Conservation (phyloP, 1,140 invertebrate genomes). For the Melanaphis sacchari region DNA sequence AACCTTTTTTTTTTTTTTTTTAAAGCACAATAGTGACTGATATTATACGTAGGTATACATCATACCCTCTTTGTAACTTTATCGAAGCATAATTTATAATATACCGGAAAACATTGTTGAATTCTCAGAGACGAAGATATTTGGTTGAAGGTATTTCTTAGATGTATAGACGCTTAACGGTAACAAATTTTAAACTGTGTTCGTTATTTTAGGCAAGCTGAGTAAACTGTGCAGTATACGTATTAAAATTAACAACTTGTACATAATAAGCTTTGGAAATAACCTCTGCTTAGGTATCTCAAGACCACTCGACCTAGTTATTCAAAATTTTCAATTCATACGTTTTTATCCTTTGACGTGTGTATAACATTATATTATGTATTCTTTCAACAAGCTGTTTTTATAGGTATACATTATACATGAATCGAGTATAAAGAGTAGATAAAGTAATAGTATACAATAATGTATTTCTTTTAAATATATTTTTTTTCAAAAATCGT, state of each 20-base stretch:
- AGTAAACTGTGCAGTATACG: background rate
- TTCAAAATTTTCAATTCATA: background rate
- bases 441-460: background rate
- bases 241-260: constrained; percentile 15
- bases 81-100: background rate
- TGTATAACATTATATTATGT: background rate
- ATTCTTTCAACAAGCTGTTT: background rate
- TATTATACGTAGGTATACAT: background rate
- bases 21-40: background rate
- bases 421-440: background rate
- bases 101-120: background rate
- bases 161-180: background rate
- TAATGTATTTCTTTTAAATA: background rate
- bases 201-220: background rate
- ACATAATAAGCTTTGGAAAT: constrained; percentile 3
- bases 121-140: background rate
- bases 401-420: background rate
- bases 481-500: background rate
- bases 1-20: background rate
- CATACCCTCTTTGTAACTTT: background rate
- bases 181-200: background rate
- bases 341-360: background rate
- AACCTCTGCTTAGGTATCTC: background rate
- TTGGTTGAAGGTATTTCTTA: background rate
- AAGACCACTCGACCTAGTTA: constrained; percentile 14